Conservation (phyloP, 2,888 invertebrate genomes). For the Sphaerophoria rueppellii region DNA sequence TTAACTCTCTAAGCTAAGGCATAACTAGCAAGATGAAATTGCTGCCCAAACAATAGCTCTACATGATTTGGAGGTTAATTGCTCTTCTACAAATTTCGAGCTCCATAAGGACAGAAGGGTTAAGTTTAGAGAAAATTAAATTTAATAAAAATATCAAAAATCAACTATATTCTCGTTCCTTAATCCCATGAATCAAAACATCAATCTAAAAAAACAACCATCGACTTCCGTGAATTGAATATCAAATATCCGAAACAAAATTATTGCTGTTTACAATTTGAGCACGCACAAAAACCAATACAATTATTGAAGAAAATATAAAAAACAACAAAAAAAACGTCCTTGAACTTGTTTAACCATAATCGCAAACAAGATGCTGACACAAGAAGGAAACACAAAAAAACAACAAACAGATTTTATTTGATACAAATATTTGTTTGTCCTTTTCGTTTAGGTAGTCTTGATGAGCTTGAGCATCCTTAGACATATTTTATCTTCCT, state of each 20-base stretch:
- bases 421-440: constrained; percentile 33
- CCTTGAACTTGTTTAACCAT: constrained; percentile 39
- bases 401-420: constrained; percentile 13
- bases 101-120: too few species aligned
- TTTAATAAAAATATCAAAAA: constrained; percentile 2
- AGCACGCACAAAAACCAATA: constrained; percentile 11
- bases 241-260: constrained; percentile 7
- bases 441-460: constrained; percentile 27
- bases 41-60: too few species aligned
- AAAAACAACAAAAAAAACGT: constrained; percentile 5
- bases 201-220: background rate
- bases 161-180: background rate
- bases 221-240: constrained; percentile 16
- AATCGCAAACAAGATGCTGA: constrained; percentile 13
- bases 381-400: background rate
- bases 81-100: too few species aligned
- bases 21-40: too few species aligned
- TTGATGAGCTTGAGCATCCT: constrained; percentile 39
- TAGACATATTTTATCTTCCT: constrained; percentile 32
- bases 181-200: constrained; percentile 5
- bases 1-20: too few species aligned
- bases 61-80: too few species aligned
- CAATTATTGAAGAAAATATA: background rate
- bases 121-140: background rate
- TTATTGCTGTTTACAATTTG: background rate